Base-by-base conservation (phyloP, 2,113 vertebrate species). In the Cygnus atratus region DNA sequence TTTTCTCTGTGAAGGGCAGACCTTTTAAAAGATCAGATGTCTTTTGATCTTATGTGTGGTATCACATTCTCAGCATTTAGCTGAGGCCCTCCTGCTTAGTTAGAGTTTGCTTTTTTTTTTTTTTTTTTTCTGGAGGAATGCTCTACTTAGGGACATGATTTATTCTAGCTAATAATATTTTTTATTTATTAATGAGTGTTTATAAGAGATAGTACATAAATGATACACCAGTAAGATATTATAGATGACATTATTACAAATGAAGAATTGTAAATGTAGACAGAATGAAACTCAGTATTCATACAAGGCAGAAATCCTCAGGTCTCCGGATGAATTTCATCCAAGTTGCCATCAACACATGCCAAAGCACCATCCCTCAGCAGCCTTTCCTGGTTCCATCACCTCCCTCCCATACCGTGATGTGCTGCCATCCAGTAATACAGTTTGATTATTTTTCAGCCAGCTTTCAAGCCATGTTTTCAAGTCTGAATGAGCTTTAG, bases 1-100 rank as follows among this genome's bases (percentile, higher is more conserved):
- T 87, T 93, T 93, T 59, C 86, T 70, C 76, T 94, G 84, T 93
- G 95, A 94, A 93, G 65, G 86, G 43, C 37, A 96, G 88, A 92
- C 68, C 73, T 93, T 96, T 92, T 87, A 78, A 91, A 93, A 94
- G 59, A 88, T 86, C 85, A 74, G 35, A 70, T 94, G 65, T 77
- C 19, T 29, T 93, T 92, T 90, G 86, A 94, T 92, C 73, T 90
- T 2, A 6, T 6, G 31, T 87, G 86, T 94, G 57, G 75, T 91
- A 81, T 37, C 28, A 33, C 81, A 63, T 81, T 81, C 28, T 90
- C 29, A 75, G 19, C 17, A 43, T 21, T 72, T 25, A 67, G 8
- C 16, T 78, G 61, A 83, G 25, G n/a, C 8, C 15, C 22, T 68
- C 22, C n/a, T 88, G 31, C 72, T 75, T 77, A n/a, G 29, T 86